Evolutionary conservation across 1,140 invertebrate species (phyloP).

Genomic region (Alviniconcha marisindica): DNA sequence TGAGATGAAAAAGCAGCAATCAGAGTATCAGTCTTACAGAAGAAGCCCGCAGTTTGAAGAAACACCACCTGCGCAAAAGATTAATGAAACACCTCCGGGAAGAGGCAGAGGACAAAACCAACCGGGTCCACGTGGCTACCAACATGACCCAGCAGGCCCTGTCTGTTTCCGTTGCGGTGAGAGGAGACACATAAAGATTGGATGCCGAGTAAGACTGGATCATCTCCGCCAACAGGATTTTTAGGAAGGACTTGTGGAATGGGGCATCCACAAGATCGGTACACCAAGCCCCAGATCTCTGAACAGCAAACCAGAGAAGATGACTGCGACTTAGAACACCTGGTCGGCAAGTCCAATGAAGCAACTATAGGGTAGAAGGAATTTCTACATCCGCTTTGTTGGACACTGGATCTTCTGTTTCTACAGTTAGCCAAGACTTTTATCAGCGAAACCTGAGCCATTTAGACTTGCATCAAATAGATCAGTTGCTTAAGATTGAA

Average conservation of each 20-base stretch:
- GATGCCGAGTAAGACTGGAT: background rate
- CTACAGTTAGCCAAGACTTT: slow-evolving; percentile 34
- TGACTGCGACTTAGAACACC: too few species aligned
- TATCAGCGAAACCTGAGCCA: slow-evolving; percentile 15
- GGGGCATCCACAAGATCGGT: background rate
- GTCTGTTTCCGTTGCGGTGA: background rate
- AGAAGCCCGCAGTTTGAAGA: too few species aligned
- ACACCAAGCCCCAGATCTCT: background rate
- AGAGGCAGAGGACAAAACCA: too few species aligned
- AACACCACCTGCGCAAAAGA: too few species aligned
- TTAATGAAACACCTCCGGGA: too few species aligned
- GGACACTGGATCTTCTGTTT: slow-evolving; percentile 41
- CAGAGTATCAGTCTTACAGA: too few species aligned
- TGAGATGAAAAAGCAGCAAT: too few species aligned
- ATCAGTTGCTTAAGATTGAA: slow-evolving; percentile 39
- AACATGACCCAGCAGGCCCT: too few species aligned
- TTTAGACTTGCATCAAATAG: slow-evolving; percentile 16
- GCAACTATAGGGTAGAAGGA: slow-evolving; percentile 22
- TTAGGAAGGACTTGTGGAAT: background rate
- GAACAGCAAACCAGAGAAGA: background rate
- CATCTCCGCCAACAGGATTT: background rate
- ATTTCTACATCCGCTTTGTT: slow-evolving; percentile 21
- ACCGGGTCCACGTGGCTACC: too few species aligned
- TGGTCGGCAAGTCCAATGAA: slow-evolving; percentile 16
- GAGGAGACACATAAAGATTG: background rate